Evolutionary conservation across 2,888 invertebrate genomes (phyloP).

Genomic region (Eristalis tenax): DNA sequence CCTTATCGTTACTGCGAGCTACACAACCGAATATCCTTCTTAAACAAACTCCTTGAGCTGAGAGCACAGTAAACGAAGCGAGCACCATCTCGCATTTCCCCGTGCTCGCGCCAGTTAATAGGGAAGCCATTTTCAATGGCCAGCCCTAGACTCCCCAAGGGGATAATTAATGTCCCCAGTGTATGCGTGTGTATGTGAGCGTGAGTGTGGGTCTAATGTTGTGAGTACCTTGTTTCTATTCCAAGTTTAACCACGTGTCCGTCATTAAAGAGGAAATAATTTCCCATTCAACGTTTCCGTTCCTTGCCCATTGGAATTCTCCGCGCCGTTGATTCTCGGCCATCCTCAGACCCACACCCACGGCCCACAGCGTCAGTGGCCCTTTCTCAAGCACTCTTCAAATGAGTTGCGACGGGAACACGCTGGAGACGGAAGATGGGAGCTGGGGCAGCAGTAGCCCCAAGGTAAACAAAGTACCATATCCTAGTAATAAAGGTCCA

Average conservation of each 20-base stretch:
- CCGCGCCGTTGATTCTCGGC: not conserved
- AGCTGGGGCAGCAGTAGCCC: not conserved
- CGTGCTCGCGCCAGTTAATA: conserved; percentile 27
- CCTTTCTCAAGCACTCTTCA: not conserved
- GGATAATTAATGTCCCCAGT: conserved; percentile 49
- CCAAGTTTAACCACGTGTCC: conserved; percentile 57
- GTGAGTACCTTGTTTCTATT: conserved; percentile 24
- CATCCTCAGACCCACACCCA: not conserved
- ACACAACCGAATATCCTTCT: conserved; percentile 20
- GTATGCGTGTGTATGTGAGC: not conserved
- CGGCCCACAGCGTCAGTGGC: not conserved
- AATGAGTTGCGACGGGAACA: not conserved
- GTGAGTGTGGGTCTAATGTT: not conserved
- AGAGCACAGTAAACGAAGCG: conserved; percentile 40
- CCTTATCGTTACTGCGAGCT: conserved; percentile 15
- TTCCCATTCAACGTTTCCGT: conserved; percentile 57
- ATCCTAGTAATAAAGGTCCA: conserved; percentile 32
- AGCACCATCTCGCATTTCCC: conserved; percentile 35
- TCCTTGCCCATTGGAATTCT: conserved; percentile 11
- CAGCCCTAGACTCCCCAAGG: conserved; percentile 12
- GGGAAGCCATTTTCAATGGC: conserved; percentile 35
- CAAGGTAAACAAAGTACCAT: conserved; percentile 42
- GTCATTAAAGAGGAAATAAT: conserved; percentile 62
- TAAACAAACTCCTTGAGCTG: conserved; percentile 28
- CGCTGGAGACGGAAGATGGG: not conserved